Base-by-base conservation (phyloP, 2,797 vertebrate genomes). In the Neosilurus mollespiculum region DNA sequence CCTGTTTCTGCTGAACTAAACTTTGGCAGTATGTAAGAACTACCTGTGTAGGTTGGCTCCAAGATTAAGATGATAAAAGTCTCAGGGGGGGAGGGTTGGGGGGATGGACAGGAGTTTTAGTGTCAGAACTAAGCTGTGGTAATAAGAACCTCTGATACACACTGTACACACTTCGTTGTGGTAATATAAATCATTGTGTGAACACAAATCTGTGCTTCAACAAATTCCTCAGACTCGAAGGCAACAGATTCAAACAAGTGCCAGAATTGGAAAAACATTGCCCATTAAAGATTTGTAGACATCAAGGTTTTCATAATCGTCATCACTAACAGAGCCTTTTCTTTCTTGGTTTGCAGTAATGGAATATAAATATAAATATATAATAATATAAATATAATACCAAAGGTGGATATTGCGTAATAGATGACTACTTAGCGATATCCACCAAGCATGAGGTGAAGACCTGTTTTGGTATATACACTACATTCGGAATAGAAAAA, bases 1-100 rank as follows among this genome's bases (percentile, higher is more conserved):
- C 81, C 81, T 82, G 81, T 75, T 73, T 82, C 81, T 82, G 81
- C 70, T 64, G 64, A 67, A 34, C 65, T 72, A 71, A 34, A 71
- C 56, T 73, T 81, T 81, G 70, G 80, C 54, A 65, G 77, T 65
- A 78, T 64, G 24, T 18, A 51, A 62, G 9, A n/a, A 73, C 58
- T 62, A 75, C 59, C 58, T 51, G 71, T 18, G 16, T 11, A 30
- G 53, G 56, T 24, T 62, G 72, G 71, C 71, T 58, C 53, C 9
- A 37, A 37, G n/a, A 51, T 56, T 18, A 26, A 8, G 11, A 78
- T 9, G 14, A 70, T 3, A 22, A 71, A 77, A 16, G 9, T 78
- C 37, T 65, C n/a, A 1, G 30, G 20, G 37, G 58, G 76, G 75
- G 24, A 24, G 0, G 1, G 3, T 1, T 14, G 12, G 54, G 15